These are phyloP conservation scores for Napeogenes inachia DNA, from an alignment of 2,888 invertebrate genomes.

Conservation along the genomic window DNA sequence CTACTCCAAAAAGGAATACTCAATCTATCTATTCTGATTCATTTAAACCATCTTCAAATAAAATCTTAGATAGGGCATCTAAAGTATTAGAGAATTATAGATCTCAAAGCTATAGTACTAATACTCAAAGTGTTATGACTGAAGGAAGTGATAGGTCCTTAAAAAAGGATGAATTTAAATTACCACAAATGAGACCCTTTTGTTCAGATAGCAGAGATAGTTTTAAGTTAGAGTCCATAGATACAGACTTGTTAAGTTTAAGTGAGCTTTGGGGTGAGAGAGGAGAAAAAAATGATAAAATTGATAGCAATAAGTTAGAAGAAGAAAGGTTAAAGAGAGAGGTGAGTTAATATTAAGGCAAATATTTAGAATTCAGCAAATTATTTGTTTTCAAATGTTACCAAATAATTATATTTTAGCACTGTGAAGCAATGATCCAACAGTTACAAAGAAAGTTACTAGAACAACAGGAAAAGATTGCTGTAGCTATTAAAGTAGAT, in stretches of 20 bases:
- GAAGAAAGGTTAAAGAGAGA: conserved; percentile 87
- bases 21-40: conserved; percentile 44
- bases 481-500: conserved; percentile 87
- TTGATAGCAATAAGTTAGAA: conserved; percentile 75
- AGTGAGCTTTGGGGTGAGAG: conserved; percentile 81
- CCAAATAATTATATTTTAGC: conserved; percentile 61
- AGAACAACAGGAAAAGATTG: conserved; percentile 87
- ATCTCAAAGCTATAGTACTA: conserved; percentile 48
- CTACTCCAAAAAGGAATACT: conserved; percentile 56
- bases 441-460: conserved; percentile 83
- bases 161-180: conserved; percentile 59
- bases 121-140: conserved; percentile 42
- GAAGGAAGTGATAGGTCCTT: conserved; percentile 46
- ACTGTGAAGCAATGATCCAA: conserved; percentile 86
- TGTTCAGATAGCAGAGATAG: conserved; percentile 45
- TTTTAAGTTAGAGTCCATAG: conserved; percentile 55
- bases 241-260: conserved; percentile 74
- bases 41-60: conserved; percentile 64
- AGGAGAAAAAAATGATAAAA: conserved; percentile 55
- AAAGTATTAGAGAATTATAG: conserved; percentile 69
- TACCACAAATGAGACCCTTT: conserved; percentile 67
- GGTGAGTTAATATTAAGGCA: conserved; percentile 63
- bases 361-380: neutral
- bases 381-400: neutral
- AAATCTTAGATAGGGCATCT: conserved; percentile 64